Percentiles rank a stretch among this genome's conserved stretches.
These are phyloP conservation scores for Acrobasis consociella DNA, from an alignment of 2,888 invertebrate genomes.

Conservation along the genomic window DNA sequence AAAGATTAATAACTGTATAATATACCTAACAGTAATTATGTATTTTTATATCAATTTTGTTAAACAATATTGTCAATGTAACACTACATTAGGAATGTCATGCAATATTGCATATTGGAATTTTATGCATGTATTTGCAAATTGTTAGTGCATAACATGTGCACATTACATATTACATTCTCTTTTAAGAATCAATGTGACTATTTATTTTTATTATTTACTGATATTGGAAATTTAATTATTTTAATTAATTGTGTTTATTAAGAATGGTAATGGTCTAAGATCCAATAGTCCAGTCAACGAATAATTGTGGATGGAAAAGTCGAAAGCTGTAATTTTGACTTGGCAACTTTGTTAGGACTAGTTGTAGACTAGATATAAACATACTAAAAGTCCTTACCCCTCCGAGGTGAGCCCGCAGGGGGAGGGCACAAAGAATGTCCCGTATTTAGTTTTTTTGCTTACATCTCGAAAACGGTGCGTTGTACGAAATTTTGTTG, in stretches of 20 bases:
- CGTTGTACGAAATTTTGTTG: too few species aligned
- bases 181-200: constrained; percentile 3
- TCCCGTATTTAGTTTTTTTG: too few species aligned
- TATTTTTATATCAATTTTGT: constrained; percentile 20
- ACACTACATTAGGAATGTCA: constrained; percentile 15
- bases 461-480: too few species aligned
- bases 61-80: constrained; percentile 25
- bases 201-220: constrained; percentile 14
- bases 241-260: background rate
- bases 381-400: too few species aligned
- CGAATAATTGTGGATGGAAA: too few species aligned
- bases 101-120: constrained; percentile 14
- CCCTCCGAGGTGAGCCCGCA: too few species aligned
- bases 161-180: background rate
- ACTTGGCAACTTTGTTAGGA: too few species aligned
- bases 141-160: background rate
- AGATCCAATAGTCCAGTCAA: too few species aligned
- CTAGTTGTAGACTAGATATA: too few species aligned
- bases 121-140: background rate
- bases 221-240: background rate
- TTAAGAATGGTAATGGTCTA: background rate
- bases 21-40: background rate
- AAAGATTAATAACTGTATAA: background rate
- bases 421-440: too few species aligned
- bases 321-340: too few species aligned